Base-by-base conservation (phyloP, 2,888 invertebrate genomes). In the Lottia gigantea region DNA sequence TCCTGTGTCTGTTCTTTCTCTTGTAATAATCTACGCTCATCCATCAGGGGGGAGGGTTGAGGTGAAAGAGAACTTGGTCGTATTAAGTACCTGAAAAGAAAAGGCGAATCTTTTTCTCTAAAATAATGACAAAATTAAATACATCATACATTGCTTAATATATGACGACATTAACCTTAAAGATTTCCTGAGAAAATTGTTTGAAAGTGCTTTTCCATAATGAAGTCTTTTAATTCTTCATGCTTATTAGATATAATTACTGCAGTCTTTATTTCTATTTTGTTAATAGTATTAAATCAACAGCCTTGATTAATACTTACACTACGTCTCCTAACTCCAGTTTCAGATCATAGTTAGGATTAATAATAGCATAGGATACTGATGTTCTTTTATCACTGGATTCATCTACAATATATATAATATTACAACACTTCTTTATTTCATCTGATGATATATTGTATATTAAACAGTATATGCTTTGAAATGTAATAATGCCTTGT, bases 341-440 rank as follows among this genome's bases (percentile, higher is more conserved):
- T 88, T 95, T 95, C 31, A 97, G 91, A 90, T 98, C 98, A 90
- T 97, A 97, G 89, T 95, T 96, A 2, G 98, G 98, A 89, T 98
- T 98, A 88, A 98, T 97, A 85, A 98, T 97, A 78, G 98, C 98
- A 90, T 97, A 98, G 15, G 97, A 97, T 15, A 98, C 91, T 83
- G 94, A 95, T 89, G 94, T 95, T 64, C 96, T 91, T 89, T 97
- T 97, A 88, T 97, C 97, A 83, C 95, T 96, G 46, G 95, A 95
- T 87, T 96, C 96, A 86, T 96, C 96, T 89, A 80, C 45, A 82
- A 81, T 62, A 45, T 46, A 66, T 64, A 63, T 16, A 1, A 40
- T 61, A 7, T 55, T 23, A 70, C 6, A 47, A n/a, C n/a, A n/a
- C n/a, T n/a, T n/a, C n/a, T n/a, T n/a, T n/a, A 31, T 31, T 31